Evolutionary conservation across 2,113 vertebrate genomes (phyloP).

Genomic region (Clinocottus analis): DNA sequence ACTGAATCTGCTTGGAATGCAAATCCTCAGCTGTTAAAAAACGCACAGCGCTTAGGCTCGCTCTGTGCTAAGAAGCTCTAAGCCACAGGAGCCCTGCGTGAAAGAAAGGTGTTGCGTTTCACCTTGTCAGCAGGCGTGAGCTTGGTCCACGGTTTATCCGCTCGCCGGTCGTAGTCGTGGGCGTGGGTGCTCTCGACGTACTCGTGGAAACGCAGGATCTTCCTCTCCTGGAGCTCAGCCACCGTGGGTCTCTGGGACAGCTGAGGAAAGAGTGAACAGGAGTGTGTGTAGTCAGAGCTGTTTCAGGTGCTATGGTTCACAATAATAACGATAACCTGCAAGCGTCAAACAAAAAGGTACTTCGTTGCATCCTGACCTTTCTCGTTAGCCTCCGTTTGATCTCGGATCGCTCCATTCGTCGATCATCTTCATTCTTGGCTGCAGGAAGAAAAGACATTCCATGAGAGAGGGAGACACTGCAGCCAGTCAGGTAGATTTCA

Average conservation of each 20-base stretch:
- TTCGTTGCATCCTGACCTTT: conserved; percentile 85
- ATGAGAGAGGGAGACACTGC: conserved; percentile 40
- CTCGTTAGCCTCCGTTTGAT: conserved; percentile 97
- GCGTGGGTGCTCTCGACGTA: conserved; percentile 95
- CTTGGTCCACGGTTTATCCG: conserved; percentile 98
- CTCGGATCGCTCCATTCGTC: conserved; percentile 91
- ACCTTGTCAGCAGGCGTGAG: conserved; percentile 98
- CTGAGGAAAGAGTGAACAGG: conserved; percentile 69
- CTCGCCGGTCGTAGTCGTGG: conserved; percentile 95
- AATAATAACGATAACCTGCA: neutral
- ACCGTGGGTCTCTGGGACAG: conserved; percentile 97
- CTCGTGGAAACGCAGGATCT: conserved; percentile 97
- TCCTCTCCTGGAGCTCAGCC: conserved; percentile 93
- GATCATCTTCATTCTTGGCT: conserved; percentile 95
- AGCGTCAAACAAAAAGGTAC: neutral
- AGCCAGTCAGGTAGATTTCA: conserved; percentile 54
- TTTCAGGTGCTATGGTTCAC: neutral
- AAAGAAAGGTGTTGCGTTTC: neutral
- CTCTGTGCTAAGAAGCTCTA: neutral
- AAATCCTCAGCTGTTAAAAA: conserved; percentile 46
- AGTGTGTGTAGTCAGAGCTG: neutral
- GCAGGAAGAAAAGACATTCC: conserved; percentile 56
- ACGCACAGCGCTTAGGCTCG: neutral
- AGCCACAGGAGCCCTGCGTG: neutral
- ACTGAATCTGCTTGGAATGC: conserved; percentile 54